A percentile compares a stretch with the other conserved stretches of the same genome.
Evolutionary conservation across 2,888 invertebrate species (phyloP).

Genomic region (Lochmaea crataegi): DNA sequence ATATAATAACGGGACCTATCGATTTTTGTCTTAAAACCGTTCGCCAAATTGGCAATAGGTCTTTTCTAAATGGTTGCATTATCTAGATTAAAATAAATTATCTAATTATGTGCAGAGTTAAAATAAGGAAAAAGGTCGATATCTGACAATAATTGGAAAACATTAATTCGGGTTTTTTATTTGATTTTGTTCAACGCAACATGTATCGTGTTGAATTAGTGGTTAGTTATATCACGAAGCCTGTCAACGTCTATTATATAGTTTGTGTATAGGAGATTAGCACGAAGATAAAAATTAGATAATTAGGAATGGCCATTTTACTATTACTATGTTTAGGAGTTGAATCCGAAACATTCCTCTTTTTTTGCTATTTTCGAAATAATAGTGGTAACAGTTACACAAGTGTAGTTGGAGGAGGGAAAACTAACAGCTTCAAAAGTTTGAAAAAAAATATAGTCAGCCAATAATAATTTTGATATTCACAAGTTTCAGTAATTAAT

Average conservation of each 20-base stretch:
- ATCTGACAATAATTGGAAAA: slow-evolving; percentile 31
- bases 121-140: slow-evolving; percentile 8
- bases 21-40: slow-evolving; percentile 40
- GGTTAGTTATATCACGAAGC: slow-evolving; percentile 22
- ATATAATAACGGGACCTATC: slow-evolving; percentile 38
- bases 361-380: no score
- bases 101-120: slow-evolving; percentile 33
- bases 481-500: no score
- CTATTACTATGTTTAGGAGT: neutral
- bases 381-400: no score
- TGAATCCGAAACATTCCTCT: neutral
- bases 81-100: slow-evolving; percentile 45
- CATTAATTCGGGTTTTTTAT: slow-evolving; percentile 8
- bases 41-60: slow-evolving; percentile 41
- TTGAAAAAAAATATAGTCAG: no score
- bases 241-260: slow-evolving; percentile 15
- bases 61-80: slow-evolving; percentile 33
- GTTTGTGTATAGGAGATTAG: slow-evolving; percentile 4
- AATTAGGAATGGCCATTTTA: neutral
- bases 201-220: slow-evolving; percentile 23
- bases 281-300: slow-evolving; percentile 6
- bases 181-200: neutral
- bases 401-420: no score
- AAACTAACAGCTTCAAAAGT: no score
- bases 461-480: no score